Evolutionary conservation across 1,140 invertebrate species (phyloP), one percentile per base, ranked within the genome.

Genomic region (Ectropis grisescens): DNA sequence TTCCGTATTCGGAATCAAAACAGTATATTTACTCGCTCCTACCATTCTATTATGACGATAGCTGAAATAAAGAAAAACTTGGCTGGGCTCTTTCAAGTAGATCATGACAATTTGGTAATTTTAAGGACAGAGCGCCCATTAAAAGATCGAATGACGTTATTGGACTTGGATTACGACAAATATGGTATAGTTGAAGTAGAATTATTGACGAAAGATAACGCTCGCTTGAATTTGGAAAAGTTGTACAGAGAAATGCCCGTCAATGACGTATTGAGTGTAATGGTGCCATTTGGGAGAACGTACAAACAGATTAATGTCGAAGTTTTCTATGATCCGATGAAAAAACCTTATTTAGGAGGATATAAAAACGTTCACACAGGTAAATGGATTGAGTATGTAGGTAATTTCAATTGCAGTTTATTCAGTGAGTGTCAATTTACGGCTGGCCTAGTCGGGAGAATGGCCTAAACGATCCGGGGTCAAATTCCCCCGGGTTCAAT

Each of bases 281-380:
- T 62, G 10, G 68, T 86, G 2, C 72, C 79, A 2, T 82, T 82
- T 26, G 72, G 79, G 2, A 67, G 58, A 26, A 75, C 54, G 0
- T 31, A 74, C 1, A 82, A 81, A 41, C 71, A 84, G 43, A 64
- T 88, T n/a, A 85, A 86, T 29, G 84, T 86, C 2, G 84, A 86
- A 80, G 71, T 89, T 37, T 82, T 86, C 38, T 83, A 85, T 38
- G 56, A 75, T 35, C 66, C 51, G 10, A 86, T 88, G 13, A 55
- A 68, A 13, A 90, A 90, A 49, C 87, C 87, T 1, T 87, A 80
- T 66, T 62, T 90, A 13, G 88, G 88, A 15, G 88, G 88, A 23
- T 91, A 87, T 66, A 76, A 65, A 40, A 78, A 89, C 54, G 78
- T 72, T 41, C 46, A 82, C 26, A 88, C 85, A 11, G 84, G 83